A percentile compares a stretch with the other conserved stretches of the same genome.
phyloP scores from a whole-genome alignment of 2,888 invertebrate genomes.

The Osedax frankpressi region DNA sequence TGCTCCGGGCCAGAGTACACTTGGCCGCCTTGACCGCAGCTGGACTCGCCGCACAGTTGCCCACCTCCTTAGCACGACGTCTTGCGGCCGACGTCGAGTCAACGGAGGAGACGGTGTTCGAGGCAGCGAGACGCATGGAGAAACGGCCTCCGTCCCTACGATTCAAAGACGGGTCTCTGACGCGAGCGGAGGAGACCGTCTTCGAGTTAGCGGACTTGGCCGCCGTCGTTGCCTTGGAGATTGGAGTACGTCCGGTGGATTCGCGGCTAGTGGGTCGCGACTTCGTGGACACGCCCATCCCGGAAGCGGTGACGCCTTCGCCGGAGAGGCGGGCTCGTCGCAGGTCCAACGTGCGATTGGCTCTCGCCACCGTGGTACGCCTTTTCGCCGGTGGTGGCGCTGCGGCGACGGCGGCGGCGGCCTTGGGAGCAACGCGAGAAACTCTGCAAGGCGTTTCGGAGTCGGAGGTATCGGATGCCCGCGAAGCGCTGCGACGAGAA shows the following conservation, averaged over 20 bases:
- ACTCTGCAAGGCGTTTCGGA: background rate
- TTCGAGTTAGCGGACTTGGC: background rate
- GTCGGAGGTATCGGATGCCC: background rate
- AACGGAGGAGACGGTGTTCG: background rate
- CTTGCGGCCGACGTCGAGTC: background rate
- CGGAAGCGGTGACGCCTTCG: conserved; percentile 25
- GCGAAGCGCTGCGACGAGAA: background rate
- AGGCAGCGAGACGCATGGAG: background rate
- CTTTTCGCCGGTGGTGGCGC: conserved; percentile 36
- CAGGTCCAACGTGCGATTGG: conserved; percentile 60
- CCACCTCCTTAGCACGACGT: background rate
- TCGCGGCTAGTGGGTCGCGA: conserved; percentile 21
- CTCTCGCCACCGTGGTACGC: conserved; percentile 40
- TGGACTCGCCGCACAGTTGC: background rate
- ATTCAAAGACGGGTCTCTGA: background rate
- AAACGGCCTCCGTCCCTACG: background rate
- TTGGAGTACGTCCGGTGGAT: background rate
- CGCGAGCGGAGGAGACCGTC: background rate
- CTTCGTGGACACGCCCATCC: conserved; percentile 14
- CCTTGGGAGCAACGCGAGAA: no score
- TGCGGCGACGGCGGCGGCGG: conserved; percentile 21
- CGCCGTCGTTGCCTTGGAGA: conserved; percentile 49
- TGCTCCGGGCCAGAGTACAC: background rate
- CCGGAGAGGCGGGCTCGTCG: conserved; percentile 51
- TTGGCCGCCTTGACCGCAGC: background rate